Evolutionary conservation across 2,888 invertebrate species (phyloP).

Genomic region (Ischnura elegans): DNA sequence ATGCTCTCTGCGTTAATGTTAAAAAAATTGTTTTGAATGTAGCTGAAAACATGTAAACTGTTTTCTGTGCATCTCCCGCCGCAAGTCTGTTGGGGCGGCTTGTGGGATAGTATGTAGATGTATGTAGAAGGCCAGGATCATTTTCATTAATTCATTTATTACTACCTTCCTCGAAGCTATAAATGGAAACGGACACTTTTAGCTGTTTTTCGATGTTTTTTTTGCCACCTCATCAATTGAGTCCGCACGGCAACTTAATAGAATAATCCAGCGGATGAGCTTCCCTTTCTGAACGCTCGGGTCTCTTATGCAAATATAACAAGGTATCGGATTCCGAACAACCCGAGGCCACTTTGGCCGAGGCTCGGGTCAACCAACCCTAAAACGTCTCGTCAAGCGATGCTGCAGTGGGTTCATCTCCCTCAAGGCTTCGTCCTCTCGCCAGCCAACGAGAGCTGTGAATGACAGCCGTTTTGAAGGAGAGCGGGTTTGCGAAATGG

Average conservation of each 20-base stretch:
- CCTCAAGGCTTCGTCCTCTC: background rate
- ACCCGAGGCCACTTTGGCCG: background rate
- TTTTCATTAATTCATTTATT: too few relatives aligned
- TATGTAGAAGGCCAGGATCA: too few relatives aligned
- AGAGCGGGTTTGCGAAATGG: background rate
- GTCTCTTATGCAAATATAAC: constrained; percentile 24
- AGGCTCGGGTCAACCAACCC: background rate
- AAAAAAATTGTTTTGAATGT: too few relatives aligned
- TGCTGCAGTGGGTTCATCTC: background rate
- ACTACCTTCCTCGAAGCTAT: too few relatives aligned
- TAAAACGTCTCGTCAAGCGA: background rate
- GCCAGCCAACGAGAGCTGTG: background rate
- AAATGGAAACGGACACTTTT: background rate
- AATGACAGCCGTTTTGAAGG: background rate
- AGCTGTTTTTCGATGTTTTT: background rate
- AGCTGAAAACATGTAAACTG: too few relatives aligned
- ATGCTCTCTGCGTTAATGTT: too few relatives aligned
- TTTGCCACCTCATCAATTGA: background rate
- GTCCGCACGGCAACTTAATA: background rate
- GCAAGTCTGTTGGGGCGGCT: too few relatives aligned
- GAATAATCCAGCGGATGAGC: background rate
- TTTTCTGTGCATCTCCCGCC: too few relatives aligned
- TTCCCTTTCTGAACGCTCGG: background rate
- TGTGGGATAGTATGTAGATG: too few relatives aligned
- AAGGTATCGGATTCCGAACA: background rate